A percentile compares a stretch with the other conserved stretches of the same genome.
Conservation (phyloP, 2,888 invertebrate species). For the Deilephila elpenor region DNA sequence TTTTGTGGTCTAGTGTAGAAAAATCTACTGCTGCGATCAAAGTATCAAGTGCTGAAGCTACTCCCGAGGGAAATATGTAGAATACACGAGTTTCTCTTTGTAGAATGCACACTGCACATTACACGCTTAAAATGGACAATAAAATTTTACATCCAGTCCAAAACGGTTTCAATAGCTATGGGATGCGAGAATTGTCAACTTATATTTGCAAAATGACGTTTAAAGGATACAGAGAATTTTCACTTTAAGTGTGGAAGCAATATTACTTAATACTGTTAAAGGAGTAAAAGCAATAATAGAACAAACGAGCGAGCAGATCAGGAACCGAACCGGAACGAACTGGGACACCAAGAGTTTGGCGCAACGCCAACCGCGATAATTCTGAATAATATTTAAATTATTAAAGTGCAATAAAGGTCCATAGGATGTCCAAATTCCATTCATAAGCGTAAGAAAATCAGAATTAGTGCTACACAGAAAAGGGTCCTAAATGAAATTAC, state of each 20-base stretch:
- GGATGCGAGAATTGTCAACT: background rate
- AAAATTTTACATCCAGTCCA: constrained; percentile 5
- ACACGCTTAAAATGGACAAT: constrained; percentile 9
- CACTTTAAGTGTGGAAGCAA: background rate
- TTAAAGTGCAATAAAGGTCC: constrained; percentile 17
- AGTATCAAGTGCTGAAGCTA: constrained; percentile 15
- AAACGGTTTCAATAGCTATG: background rate
- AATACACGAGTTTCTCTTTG: constrained; percentile 1
- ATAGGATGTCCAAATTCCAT: constrained; percentile 1
- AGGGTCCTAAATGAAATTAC: constrained; percentile 19
- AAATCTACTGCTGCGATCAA: background rate
- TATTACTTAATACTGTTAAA: constrained; percentile 1
- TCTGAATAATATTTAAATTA: constrained; percentile 17
- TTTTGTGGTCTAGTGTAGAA: background rate
- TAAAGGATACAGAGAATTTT: background rate
- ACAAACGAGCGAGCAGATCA: constrained; percentile 23
- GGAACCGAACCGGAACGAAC: constrained; percentile 24
- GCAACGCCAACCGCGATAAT: constrained; percentile 2
- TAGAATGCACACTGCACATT: constrained; percentile 7
- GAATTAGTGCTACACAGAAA: constrained; percentile 11
- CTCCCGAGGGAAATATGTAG: constrained; percentile 14
- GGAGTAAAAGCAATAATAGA: constrained; percentile 5
- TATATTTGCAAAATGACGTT: background rate
- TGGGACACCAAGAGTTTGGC: constrained; percentile 22
- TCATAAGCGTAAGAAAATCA: constrained; percentile 6